phyloP scores from a whole-genome alignment of 2,113 vertebrate species.

The Poecilia latipinna region DNA sequence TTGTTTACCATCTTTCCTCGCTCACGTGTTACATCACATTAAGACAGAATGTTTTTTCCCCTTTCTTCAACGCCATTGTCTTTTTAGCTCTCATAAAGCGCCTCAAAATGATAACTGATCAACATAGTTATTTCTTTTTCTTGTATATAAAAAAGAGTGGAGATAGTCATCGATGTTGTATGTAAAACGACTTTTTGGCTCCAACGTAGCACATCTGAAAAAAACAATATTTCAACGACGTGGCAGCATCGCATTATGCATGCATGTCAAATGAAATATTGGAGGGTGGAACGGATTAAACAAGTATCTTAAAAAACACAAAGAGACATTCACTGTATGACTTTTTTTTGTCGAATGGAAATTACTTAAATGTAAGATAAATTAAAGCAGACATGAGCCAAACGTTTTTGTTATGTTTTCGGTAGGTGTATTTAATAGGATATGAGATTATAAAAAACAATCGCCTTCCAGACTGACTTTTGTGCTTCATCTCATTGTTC shows the following conservation, averaged over 20 bases:
- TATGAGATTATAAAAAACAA: background rate
- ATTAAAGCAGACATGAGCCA: background rate
- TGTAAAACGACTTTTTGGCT: background rate
- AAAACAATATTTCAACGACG: constrained; percentile 11
- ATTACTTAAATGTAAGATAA: background rate
- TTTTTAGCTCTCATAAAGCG: background rate
- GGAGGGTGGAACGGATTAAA: background rate
- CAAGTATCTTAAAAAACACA: background rate
- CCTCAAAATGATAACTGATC: background rate
- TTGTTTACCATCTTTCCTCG: constrained; percentile 75
- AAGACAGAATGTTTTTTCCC: background rate
- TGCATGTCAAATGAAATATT: too few relatives aligned
- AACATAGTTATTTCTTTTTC: background rate
- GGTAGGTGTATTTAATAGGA: background rate
- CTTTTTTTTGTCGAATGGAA: background rate
- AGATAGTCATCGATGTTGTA: background rate
- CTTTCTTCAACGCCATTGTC: background rate
- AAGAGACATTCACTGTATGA: background rate
- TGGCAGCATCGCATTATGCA: background rate
- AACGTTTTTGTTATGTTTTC: background rate
- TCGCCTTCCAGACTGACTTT: background rate
- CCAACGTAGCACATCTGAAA: background rate
- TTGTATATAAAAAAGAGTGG: background rate
- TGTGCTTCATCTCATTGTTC: constrained; percentile 56
- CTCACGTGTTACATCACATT: constrained; percentile 58